Percentiles rank a stretch among this genome's conserved stretches.
phyloP scores from a whole-genome alignment of 2,797 vertebrate species.

The Calcarius lapponicus region DNA sequence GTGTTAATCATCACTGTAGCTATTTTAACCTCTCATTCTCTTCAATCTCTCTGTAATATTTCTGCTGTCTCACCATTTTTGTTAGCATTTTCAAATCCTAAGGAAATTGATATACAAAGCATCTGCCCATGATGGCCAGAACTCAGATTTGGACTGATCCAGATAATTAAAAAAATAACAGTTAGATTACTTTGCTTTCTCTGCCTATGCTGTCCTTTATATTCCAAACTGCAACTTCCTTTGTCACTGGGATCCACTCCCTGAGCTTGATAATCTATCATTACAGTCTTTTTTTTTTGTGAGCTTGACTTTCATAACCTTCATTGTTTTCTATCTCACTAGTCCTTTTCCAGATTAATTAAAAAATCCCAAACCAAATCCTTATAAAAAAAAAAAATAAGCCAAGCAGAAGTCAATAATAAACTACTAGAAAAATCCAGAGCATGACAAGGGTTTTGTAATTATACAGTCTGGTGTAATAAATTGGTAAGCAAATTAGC shows the following conservation, averaged over 20 bases:
- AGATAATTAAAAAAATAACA: background rate
- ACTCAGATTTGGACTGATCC: background rate
- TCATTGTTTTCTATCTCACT: background rate
- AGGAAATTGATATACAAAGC: background rate
- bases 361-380: background rate
- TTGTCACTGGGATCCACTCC: background rate
- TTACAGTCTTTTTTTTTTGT: background rate
- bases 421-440: background rate
- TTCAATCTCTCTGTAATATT: background rate
- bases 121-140: background rate
- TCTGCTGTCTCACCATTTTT: background rate
- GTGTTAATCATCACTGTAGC: background rate
- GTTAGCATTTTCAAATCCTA: background rate
- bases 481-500: background rate
- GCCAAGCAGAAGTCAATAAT: background rate
- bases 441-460: constrained; percentile 8
- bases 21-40: background rate
- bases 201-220: background rate
- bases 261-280: background rate
- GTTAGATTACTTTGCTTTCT: background rate
- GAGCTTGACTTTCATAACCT: background rate
- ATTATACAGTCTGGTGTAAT: background rate
- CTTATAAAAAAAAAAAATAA: background rate
- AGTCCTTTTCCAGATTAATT: background rate
- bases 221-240: background rate